Conservation (phyloP, 1,140 invertebrate species). For the Heliconius himera region DNA sequence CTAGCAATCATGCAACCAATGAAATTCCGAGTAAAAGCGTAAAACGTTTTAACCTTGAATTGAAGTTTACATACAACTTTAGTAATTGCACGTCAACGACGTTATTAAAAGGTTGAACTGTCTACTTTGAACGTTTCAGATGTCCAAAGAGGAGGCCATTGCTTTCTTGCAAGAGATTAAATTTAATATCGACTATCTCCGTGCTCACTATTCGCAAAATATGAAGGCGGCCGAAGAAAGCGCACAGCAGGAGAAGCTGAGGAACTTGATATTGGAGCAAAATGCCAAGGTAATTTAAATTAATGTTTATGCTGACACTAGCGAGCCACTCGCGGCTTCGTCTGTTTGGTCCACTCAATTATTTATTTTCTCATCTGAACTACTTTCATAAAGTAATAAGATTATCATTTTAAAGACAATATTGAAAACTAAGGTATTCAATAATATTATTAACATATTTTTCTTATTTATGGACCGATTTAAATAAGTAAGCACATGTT, state of each 20-base stretch:
- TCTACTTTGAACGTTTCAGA: conserved; percentile 71
- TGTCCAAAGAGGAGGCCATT: conserved; percentile 87
- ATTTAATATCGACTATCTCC: conserved; percentile 85
- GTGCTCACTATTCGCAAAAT: conserved; percentile 83
- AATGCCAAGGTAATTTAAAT: conserved; percentile 59
- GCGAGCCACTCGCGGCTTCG: too few species aligned
- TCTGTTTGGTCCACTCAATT: too few species aligned
- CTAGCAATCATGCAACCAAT: background rate
- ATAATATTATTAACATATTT: too few species aligned
- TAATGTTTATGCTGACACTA: background rate
- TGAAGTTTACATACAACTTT: conserved; percentile 1
- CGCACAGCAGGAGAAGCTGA: conserved; percentile 75
- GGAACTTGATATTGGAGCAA: conserved; percentile 71
- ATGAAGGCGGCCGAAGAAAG: conserved; percentile 70
- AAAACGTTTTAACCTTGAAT: background rate
- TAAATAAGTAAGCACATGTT: too few species aligned
- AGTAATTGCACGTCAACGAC: background rate
- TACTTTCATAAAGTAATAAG: too few species aligned
- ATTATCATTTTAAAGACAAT: too few species aligned
- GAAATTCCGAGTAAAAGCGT: background rate
- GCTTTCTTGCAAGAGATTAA: conserved; percentile 88
- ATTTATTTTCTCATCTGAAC: too few species aligned
- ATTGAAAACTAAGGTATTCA: too few species aligned
- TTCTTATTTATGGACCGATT: too few species aligned
- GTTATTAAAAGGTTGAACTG: background rate